Evolutionary conservation across 2,888 invertebrate species (phyloP).

Genomic region (Pachliopta kotzebuea): DNA sequence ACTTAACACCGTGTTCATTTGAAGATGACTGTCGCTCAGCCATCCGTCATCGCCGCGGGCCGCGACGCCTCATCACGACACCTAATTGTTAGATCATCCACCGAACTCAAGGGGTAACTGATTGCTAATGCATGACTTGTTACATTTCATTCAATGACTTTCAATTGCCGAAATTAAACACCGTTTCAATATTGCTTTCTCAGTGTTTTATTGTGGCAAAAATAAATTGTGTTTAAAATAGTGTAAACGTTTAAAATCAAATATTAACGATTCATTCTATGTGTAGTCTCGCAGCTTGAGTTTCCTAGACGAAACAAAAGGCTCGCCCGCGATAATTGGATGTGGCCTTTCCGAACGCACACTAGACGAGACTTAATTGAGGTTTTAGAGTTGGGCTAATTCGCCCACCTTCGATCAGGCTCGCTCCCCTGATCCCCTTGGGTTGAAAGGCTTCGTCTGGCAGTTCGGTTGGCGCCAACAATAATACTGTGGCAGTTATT

Average conservation of each 20-base stretch:
- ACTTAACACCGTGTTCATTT: constrained; percentile 74
- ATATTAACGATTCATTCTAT: constrained; percentile 45
- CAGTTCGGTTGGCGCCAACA: constrained; percentile 54
- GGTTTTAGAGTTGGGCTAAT: constrained; percentile 79
- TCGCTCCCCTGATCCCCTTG: constrained; percentile 48
- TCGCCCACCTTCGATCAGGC: constrained; percentile 75
- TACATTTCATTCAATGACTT: constrained; percentile 46
- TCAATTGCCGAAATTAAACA: constrained; percentile 39
- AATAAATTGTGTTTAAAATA: neutral
- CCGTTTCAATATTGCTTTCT: constrained; percentile 30
- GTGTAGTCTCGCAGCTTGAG: constrained; percentile 40
- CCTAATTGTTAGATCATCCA: constrained; percentile 67
- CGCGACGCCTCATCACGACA: constrained; percentile 64
- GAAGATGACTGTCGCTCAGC: constrained; percentile 68
- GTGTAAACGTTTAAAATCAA: constrained; percentile 4
- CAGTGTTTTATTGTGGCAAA: neutral
- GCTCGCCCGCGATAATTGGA: constrained; percentile 76
- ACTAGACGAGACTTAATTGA: constrained; percentile 80
- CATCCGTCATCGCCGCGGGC: constrained; percentile 68
- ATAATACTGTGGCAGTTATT: constrained; percentile 46
- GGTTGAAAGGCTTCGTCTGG: constrained; percentile 65
- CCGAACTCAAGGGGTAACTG: constrained; percentile 62
- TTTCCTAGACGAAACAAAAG: constrained; percentile 67
- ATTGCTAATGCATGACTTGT: constrained; percentile 64
- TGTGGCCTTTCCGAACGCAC: constrained; percentile 75